These are phyloP conservation scores for Crocidura indochinensis DNA, from an alignment of 2,797 vertebrate species.

Conservation along the genomic window DNA sequence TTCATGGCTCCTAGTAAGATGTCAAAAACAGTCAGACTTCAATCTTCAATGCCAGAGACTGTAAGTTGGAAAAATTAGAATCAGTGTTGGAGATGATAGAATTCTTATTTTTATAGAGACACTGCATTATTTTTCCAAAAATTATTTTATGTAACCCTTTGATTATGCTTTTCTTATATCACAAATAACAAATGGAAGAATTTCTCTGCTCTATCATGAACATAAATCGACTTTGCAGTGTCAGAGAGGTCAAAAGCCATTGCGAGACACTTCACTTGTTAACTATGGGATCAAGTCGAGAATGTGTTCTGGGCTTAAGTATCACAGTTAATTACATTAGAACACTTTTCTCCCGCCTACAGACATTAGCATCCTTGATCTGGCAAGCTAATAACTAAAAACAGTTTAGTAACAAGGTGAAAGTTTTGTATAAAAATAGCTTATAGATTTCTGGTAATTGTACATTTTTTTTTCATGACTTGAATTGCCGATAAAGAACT, in stretches of 20 bases:
- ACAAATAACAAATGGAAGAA: neutral
- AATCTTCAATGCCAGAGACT: neutral
- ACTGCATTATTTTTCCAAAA: neutral
- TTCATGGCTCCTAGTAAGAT: too few relatives aligned
- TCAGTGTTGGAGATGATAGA: neutral
- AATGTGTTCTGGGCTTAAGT: neutral
- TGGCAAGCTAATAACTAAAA: constrained; percentile 62
- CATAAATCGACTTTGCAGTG: neutral
- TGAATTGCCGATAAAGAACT: constrained; percentile 38
- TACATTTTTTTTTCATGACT: constrained; percentile 30
- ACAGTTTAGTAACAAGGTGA: constrained; percentile 56
- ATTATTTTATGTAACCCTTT: neutral
- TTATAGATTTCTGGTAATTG: constrained; percentile 49
- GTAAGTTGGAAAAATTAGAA: neutral
- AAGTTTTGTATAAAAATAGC: constrained; percentile 53
- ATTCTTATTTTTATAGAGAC: neutral
- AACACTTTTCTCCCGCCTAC: constrained; percentile 52
- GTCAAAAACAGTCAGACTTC: too few relatives aligned
- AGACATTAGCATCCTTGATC: constrained; percentile 42
- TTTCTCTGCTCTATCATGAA: neutral
- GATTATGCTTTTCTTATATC: too few relatives aligned
- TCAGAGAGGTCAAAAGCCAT: neutral
- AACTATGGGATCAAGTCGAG: neutral
- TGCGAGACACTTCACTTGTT: constrained; percentile 20
- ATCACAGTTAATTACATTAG: constrained; percentile 35